phyloP scores from a whole-genome alignment of 2,113 vertebrate genomes.

The Phalacrocorax carbo region DNA sequence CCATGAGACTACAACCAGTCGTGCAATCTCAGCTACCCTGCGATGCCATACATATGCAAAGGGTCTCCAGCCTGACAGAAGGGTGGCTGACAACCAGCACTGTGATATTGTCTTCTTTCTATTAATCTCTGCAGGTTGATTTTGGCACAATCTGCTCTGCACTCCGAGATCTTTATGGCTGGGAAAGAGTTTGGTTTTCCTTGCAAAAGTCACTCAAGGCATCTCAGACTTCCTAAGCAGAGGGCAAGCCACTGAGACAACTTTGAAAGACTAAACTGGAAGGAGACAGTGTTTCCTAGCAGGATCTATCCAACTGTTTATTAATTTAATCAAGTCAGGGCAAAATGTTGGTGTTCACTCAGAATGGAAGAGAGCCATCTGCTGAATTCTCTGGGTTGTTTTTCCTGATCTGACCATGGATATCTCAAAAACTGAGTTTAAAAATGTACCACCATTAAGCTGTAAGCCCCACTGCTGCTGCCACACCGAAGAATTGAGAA shows the following conservation, averaged over 20 bases:
- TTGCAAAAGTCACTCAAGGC: not conserved
- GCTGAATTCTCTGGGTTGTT: not conserved
- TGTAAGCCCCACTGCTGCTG: not conserved
- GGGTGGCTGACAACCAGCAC: not conserved
- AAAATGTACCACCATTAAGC: not conserved
- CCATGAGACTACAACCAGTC: not conserved
- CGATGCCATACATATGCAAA: not conserved
- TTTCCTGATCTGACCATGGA: not conserved
- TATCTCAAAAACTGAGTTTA: not conserved
- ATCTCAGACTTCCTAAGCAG: not conserved
- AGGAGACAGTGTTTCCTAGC: not conserved
- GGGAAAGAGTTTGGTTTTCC: not conserved
- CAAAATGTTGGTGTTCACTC: not conserved
- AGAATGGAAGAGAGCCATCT: not conserved
- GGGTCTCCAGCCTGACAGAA: not conserved
- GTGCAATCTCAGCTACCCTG: not conserved
- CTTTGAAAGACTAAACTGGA: not conserved
- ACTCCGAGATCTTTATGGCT: not conserved
- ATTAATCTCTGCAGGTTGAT: not conserved
- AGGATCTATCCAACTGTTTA: not conserved
- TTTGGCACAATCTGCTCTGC: not conserved
- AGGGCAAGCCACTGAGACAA: not conserved
- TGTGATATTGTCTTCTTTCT: not conserved
- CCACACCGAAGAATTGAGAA: not conserved
- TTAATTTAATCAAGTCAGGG: not conserved